Evolutionary conservation across 2,888 invertebrate species (phyloP), one percentile per base, ranked within the genome.

Genomic region (Stegana nigrithorax): DNA sequence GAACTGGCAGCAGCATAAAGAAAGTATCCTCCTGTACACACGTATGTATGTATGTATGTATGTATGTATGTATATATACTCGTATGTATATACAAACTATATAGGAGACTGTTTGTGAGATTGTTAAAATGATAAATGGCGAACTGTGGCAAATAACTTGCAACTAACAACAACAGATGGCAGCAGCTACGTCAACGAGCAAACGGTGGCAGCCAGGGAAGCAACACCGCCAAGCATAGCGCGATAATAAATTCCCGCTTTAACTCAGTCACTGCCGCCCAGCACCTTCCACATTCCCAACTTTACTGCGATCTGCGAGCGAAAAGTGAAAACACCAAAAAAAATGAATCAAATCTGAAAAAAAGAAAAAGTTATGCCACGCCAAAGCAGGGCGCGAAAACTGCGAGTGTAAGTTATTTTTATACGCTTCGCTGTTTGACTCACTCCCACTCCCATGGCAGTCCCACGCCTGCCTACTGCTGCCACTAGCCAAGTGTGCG

Each of bases 51-150:
- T 21, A 8, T 47, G 23, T 47, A 1, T 47, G 47, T 47, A 25
- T 12, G 44, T 6, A 5, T 12, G 39, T 42, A 2, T 42, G 42
- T 42, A 2, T 10, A 6, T 12, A 14, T 42, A 17, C n/a, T 6
- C 25, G 25, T 47, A 25, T 12, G 21, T 47, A 7, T 47, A 25
- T n/a, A 42, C n/a, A n/a, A n/a, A n/a, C n/a, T n/a, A n/a, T n/a
- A n/a, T n/a, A n/a, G n/a, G n/a, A n/a, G n/a, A n/a, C n/a, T 47
- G 17, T n/a, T 14, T 17, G 53, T 19, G 10, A 55, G 53, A 55
- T 55, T 55, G 53, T 55, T 55, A 55, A 55, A 55, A 55, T 55
- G 53, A 55, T 55, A 55, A 55, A 55, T 55, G 17, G 53, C 53
- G 36, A 55, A 55, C 32, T 55, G 36, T 55, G 53, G 53, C 53